Evolutionary conservation across 2,888 invertebrate genomes (phyloP).

Genomic region (Apamea monoglypha): DNA sequence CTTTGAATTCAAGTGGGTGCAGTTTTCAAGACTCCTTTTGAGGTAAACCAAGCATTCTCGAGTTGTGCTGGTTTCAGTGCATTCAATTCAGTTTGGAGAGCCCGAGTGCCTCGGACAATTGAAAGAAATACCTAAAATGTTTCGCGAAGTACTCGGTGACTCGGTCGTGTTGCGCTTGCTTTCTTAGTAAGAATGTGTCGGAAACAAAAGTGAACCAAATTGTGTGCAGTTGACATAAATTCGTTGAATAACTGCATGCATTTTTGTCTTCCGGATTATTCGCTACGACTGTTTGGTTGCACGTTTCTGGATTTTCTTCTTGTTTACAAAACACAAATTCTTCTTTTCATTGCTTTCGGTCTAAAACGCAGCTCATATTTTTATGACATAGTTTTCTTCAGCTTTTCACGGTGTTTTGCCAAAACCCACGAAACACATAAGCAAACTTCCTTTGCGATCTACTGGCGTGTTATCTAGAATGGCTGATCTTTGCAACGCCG

Average conservation of each 20-base stretch:
- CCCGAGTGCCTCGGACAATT: conserved; percentile 55
- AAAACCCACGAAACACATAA: conserved; percentile 1
- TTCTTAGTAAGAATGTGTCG: conserved; percentile 33
- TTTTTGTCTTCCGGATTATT: neutral
- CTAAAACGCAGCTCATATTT: neutral
- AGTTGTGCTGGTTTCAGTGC: conserved; percentile 48
- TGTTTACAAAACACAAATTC: neutral
- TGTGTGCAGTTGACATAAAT: conserved; percentile 29
- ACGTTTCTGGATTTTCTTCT: neutral
- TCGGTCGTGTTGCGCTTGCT: conserved; percentile 1
- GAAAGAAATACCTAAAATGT: conserved; percentile 51
- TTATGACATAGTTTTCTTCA: neutral
- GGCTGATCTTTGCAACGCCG: conserved; percentile 14
- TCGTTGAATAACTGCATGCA: conserved; percentile 13
- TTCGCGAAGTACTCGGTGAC: conserved; percentile 18
- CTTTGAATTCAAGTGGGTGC: conserved; percentile 58
- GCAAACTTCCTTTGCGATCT: neutral
- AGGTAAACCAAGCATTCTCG: conserved; percentile 55
- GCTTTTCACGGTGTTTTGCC: neutral
- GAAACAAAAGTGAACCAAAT: conserved; percentile 12
- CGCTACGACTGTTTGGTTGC: neutral
- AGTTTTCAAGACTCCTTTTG: conserved; percentile 55
- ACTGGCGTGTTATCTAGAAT: conserved; percentile 20
- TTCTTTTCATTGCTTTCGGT: conserved; percentile 5
- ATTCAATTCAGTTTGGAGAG: conserved; percentile 62